Evolutionary conservation across 2,113 vertebrate genomes (phyloP).

Genomic region (Sander vitreus): DNA sequence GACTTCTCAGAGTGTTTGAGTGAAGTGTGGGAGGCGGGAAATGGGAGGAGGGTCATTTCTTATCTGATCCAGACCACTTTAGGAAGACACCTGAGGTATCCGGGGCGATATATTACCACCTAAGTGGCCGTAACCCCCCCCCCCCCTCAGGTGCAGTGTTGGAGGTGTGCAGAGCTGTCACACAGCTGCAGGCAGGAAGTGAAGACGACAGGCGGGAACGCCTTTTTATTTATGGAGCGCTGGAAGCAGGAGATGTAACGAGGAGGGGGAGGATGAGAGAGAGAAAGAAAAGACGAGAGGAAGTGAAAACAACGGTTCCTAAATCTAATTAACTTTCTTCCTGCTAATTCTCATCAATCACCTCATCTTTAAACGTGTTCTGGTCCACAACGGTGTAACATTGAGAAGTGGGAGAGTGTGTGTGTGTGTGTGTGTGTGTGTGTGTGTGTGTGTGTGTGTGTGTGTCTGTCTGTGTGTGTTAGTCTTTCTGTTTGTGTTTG

Average conservation of each 20-base stretch:
- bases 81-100: slow-evolving; percentile 81
- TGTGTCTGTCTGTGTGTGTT: no score
- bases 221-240: slow-evolving; percentile 55
- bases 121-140: slow-evolving; percentile 73
- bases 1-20: neutral
- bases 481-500: no score
- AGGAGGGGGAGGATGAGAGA: slow-evolving; percentile 1
- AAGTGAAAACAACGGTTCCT: slow-evolving; percentile 26
- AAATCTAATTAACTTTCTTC: neutral
- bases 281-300: slow-evolving; percentile 20
- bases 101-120: slow-evolving; percentile 72
- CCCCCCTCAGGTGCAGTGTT: slow-evolving; percentile 53
- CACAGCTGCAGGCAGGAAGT: slow-evolving; percentile 72
- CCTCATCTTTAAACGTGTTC: slow-evolving; percentile 25
- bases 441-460: no score
- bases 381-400: no score
- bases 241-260: slow-evolving; percentile 7
- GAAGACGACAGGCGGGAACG: slow-evolving; percentile 38
- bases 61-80: slow-evolving; percentile 85
- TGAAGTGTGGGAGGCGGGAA: slow-evolving; percentile 42
- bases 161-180: slow-evolving; percentile 46
- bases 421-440: slow-evolving; percentile 16
- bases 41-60: slow-evolving; percentile 52
- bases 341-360: slow-evolving; percentile 2
- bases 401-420: slow-evolving; percentile 21